Conservation (phyloP, 2,113 vertebrate species). For the Marmota flaviventris region DNA sequence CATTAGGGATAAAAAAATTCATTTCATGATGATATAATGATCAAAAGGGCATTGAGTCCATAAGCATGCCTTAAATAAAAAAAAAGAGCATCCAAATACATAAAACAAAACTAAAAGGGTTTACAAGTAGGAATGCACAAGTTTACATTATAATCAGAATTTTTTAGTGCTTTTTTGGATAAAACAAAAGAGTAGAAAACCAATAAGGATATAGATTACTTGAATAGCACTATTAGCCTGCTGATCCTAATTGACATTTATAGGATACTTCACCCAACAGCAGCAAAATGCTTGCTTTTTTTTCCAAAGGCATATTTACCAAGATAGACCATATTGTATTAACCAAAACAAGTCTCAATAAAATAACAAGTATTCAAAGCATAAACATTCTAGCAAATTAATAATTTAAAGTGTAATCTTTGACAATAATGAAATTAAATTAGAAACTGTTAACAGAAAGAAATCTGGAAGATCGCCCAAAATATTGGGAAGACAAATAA, state of each 20-base stretch:
- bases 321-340: neutral
- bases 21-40: neutral
- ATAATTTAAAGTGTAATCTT: neutral
- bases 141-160: neutral
- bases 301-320: neutral
- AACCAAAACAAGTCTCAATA: neutral
- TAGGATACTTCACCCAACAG: neutral
- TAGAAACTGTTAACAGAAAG: neutral
- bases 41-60: neutral
- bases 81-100: neutral
- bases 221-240: neutral
- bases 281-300: neutral
- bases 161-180: neutral
- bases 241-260: neutral
- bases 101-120: neutral
- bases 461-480: neutral
- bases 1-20: neutral
- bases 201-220: neutral
- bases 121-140: neutral
- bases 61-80: neutral
- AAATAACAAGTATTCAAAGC: neutral
- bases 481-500: neutral
- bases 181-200: neutral
- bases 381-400: neutral
- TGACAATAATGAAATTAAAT: neutral